Evolutionary conservation across 2,797 vertebrate species (phyloP).

Genomic region (Zalophus californianus): DNA sequence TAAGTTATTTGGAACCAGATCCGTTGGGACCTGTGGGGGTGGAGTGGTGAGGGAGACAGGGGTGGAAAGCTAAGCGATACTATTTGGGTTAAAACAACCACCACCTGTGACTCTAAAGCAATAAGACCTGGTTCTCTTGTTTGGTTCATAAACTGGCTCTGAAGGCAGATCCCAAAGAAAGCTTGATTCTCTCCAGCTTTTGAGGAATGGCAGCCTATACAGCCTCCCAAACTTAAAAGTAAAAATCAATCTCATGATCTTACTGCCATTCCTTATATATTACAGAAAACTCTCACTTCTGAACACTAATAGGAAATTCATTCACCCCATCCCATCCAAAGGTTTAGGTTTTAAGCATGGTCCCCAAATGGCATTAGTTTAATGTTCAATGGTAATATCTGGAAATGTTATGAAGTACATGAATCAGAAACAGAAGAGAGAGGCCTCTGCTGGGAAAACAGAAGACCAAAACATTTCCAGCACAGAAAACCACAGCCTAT

Average conservation of each 20-base stretch:
- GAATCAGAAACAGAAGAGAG: conserved; percentile 71
- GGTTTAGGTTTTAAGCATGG: neutral
- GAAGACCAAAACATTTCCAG: conserved; percentile 39
- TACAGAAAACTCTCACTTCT: conserved; percentile 7
- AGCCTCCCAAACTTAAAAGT: neutral
- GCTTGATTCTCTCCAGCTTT: neutral
- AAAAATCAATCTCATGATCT: neutral
- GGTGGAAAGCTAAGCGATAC: neutral
- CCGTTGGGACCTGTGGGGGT: neutral
- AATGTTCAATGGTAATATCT: conserved; percentile 34
- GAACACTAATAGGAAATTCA: conserved; percentile 22
- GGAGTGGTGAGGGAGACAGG: neutral
- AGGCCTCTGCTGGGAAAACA: conserved; percentile 64
- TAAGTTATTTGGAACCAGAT: neutral
- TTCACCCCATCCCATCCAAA: neutral
- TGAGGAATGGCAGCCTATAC: neutral
- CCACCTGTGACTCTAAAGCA: neutral
- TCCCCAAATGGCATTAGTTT: conserved; percentile 5
- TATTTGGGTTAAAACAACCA: conserved; percentile 1
- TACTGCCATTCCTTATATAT: neutral
- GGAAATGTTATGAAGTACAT: conserved; percentile 36
- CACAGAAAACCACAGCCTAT: neutral
- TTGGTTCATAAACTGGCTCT: conserved; percentile 20
- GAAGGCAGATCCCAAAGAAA: neutral
- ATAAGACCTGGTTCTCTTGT: neutral